These are phyloP conservation scores for Cephus spinipes DNA, from an alignment of 2,888 invertebrate genomes.

Conservation along the genomic window DNA sequence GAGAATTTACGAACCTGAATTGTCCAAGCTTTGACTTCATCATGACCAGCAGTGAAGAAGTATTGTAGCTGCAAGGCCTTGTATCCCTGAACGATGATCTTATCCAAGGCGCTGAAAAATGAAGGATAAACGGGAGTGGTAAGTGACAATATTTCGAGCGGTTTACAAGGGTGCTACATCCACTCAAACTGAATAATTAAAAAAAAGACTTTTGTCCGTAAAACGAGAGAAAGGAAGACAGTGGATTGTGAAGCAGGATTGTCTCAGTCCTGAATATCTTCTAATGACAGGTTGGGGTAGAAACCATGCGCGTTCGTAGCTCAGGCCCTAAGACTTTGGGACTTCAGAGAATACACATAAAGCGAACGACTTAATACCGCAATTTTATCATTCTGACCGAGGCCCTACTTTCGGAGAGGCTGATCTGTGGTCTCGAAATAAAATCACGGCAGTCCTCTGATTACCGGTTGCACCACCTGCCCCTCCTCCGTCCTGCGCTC, in stretches of 20 bases:
- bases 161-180: neutral
- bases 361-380: conserved; percentile 66
- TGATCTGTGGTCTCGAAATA: conserved; percentile 65
- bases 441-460: conserved; percentile 61
- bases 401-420: conserved; percentile 40
- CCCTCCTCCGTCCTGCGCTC: conserved; percentile 20
- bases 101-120: conserved; percentile 85
- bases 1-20: conserved; percentile 79
- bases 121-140: too few species aligned
- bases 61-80: conserved; percentile 96
- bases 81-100: conserved; percentile 97
- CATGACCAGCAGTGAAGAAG: conserved; percentile 97
- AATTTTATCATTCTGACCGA: conserved; percentile 64
- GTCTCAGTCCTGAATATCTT: conserved; percentile 59
- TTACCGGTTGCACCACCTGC: conserved; percentile 44
- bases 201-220: conserved; percentile 37
- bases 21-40: conserved; percentile 99
- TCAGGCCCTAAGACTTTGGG: conserved; percentile 48
- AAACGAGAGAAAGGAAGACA: conserved; percentile 47
- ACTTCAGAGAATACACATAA: conserved; percentile 67
- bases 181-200: conserved; percentile 21
- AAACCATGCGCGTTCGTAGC: conserved; percentile 35
- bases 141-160: too few species aligned
- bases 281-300: conserved; percentile 63
- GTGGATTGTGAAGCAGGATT: conserved; percentile 52